Evolutionary conservation across 2,797 vertebrate species (phyloP).

Genomic region (Enteromius unitaeniatus): DNA sequence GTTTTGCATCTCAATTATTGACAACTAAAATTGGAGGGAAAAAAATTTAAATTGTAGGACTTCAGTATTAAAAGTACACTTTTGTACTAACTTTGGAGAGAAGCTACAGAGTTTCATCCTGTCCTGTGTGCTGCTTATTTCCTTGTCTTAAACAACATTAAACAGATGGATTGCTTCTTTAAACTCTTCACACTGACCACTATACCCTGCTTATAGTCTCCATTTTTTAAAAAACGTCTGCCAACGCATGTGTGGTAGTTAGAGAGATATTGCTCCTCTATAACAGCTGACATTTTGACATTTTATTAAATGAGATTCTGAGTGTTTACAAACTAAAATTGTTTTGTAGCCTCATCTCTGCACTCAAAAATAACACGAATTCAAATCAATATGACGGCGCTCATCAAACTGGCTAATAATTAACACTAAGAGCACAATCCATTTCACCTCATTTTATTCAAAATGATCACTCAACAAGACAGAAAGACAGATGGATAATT

Average conservation of each 20-base stretch:
- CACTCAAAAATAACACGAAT: slow-evolving; percentile 15
- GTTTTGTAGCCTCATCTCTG: slow-evolving; percentile 7
- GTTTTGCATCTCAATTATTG: neutral
- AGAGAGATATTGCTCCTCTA: slow-evolving; percentile 24
- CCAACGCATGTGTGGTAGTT: slow-evolving; percentile 34
- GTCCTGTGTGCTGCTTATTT: neutral
- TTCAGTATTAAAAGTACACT: neutral
- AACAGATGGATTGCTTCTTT: neutral
- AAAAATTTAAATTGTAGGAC: neutral
- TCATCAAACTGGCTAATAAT: slow-evolving; percentile 51
- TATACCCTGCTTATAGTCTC: neutral
- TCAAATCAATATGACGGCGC: slow-evolving; percentile 28
- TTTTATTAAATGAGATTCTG: slow-evolving; percentile 35
- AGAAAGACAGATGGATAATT: slow-evolving; percentile 59
- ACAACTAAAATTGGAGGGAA: neutral
- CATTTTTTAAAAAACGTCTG: slow-evolving; percentile 14
- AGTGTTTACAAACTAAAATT: slow-evolving; percentile 36
- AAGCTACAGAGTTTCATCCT: neutral
- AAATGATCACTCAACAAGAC: slow-evolving; percentile 62
- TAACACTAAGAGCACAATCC: slow-evolving; percentile 50
- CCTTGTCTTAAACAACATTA: neutral
- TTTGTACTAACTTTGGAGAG: neutral
- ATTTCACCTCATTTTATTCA: slow-evolving; percentile 56
- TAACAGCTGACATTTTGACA: slow-evolving; percentile 43
- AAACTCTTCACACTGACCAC: slow-evolving; percentile 9